Conservation (phyloP, 2,888 invertebrate genomes). For the Sesamia inferens region DNA sequence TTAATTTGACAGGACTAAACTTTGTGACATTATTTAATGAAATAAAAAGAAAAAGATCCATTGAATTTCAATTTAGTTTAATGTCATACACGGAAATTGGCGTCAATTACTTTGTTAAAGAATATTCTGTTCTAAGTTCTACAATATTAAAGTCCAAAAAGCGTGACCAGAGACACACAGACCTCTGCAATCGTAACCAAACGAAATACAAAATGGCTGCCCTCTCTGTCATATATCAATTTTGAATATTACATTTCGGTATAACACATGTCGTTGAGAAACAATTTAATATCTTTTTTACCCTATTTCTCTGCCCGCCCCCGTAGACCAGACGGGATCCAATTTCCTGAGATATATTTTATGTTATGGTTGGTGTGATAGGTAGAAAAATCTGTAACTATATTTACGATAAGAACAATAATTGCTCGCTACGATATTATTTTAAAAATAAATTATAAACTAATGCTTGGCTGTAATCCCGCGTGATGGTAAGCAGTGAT, state of each 20-base stretch:
- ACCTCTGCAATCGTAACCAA: slow-evolving; percentile 13
- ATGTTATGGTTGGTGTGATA: background rate
- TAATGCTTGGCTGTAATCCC: no score
- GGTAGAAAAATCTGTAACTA: background rate
- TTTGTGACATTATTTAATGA: no score
- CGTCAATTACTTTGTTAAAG: no score
- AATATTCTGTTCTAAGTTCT: no score
- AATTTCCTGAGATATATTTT: slow-evolving; percentile 49
- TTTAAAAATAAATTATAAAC: no score
- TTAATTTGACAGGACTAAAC: no score
- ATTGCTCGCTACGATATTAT: no score
- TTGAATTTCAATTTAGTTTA: no score
- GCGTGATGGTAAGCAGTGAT: no score
- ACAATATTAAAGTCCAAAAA: background rate
- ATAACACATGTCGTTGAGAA: slow-evolving; percentile 47
- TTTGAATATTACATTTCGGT: slow-evolving; percentile 53
- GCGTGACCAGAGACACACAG: background rate
- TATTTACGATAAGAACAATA: no score
- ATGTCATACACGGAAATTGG: no score
- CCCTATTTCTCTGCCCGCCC: slow-evolving; percentile 27
- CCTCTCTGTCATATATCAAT: slow-evolving; percentile 46
- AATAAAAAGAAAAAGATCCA: no score
- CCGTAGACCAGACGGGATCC: slow-evolving; percentile 21
- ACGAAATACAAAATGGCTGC: background rate
- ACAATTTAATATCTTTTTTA: slow-evolving; percentile 59